Evolutionary conservation across 2,113 vertebrate genomes (phyloP), one percentile per base, ranked within the genome.

Genomic region (Corydoras maculifer): DNA sequence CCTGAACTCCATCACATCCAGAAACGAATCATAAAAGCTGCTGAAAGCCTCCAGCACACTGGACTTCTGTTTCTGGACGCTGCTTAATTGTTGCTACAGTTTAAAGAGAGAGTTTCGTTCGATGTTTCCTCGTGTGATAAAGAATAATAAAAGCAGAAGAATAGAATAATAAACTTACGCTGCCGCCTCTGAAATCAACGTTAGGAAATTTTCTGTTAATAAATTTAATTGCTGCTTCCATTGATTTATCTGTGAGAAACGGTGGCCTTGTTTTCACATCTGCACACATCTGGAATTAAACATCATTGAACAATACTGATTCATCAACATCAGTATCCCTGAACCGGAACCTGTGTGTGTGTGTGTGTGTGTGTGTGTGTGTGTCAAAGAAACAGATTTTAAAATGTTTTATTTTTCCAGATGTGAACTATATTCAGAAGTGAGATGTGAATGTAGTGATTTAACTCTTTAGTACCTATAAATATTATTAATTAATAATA

Each of bases 1-100:
- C 89, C 94, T 90, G 87, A 96, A 96, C 82, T 98, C 95, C 82
- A 95, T 90, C 72, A 98, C 88, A n/a, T 97, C 94, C 77, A 96
- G 85, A 86, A 96, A 95, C 9, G 94, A 91, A 61, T 95, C 88
- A 50, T 96, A 96, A 79, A 87, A 95, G 74, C 81, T 90, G 7
- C 70, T 68, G 32, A 93, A 85, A 0, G 54, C 82, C 48, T 85
- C 75, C 78, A 91, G 69, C 14, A 98, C 88, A 18, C 92, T 92
- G 0, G 90, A 69, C 76, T 94, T 96, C 74, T 96, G 93, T 76
- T 87, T 91, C 81, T 98, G 93, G 61, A 98, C 87, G 30, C 72
- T 82, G 10, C 83, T 91, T 80, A 98, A 87, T 61, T 93, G 88
- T 86, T 93, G 91, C 94, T 98, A 82, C n/a, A 69, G 72, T 43